Percentiles rank a stretch among this genome's conserved stretches.
These are phyloP conservation scores for Eulithis testata DNA, from an alignment of 2,888 invertebrate species.

Conservation along the genomic window DNA sequence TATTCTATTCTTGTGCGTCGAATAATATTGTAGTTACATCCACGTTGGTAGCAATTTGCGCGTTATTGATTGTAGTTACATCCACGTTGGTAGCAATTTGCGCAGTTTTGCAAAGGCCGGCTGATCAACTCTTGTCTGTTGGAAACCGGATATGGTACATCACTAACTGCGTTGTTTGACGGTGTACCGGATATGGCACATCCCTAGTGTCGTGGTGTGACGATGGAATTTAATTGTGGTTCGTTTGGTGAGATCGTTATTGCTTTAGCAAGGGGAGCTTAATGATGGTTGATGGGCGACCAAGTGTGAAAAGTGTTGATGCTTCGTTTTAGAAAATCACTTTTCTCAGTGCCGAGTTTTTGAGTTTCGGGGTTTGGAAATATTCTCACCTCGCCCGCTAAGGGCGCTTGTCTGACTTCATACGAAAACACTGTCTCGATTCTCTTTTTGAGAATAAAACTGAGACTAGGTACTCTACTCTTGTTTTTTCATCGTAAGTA, in stretches of 20 bases:
- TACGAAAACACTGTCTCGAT: no score
- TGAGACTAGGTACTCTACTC: no score
- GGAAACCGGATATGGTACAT: not conserved
- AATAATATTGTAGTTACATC: no score
- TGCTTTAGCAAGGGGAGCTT: constrained; percentile 19
- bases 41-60: no score
- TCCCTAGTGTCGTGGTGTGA: constrained; percentile 16
- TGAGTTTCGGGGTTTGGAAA: not conserved
- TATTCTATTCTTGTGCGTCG: no score
- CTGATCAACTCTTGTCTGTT: not conserved
- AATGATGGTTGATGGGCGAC: constrained; percentile 19
- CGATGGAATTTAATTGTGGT: constrained; percentile 31
- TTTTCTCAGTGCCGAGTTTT: no score
- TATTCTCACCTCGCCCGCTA: not conserved
- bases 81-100: no score
- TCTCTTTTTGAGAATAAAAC: no score
- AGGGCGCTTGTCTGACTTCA: no score
- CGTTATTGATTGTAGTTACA: no score
- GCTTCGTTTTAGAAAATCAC: not conserved
- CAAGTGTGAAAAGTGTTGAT: constrained; percentile 5
- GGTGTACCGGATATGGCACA: constrained; percentile 3
- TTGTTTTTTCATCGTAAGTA: no score
- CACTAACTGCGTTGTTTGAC: not conserved
- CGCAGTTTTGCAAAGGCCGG: not conserved
- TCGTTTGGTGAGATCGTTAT: constrained; percentile 26